phyloP scores from a whole-genome alignment of 2,888 invertebrate genomes.

The Sinelater perroti region DNA sequence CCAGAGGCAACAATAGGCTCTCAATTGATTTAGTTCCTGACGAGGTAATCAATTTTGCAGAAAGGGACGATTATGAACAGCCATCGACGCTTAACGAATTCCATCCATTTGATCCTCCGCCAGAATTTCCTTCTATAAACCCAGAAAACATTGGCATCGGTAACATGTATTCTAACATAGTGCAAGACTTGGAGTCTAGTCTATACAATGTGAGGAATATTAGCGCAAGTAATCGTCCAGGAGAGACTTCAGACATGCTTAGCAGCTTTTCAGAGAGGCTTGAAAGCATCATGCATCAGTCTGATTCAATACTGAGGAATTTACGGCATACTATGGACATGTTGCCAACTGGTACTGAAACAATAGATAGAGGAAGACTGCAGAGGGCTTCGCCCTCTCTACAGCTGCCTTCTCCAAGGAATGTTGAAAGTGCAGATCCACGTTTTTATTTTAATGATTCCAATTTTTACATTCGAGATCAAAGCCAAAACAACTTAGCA shows the following conservation, averaged over 20 bases:
- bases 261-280: conserved; percentile 57
- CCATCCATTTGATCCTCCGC: conserved; percentile 51
- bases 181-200: conserved; percentile 57
- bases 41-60: conserved; percentile 58
- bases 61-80: conserved; percentile 47
- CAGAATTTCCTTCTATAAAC: conserved; percentile 48
- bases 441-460: conserved; percentile 49
- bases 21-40: conserved; percentile 42
- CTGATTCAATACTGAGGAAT: conserved; percentile 57
- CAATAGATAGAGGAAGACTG: conserved; percentile 7
- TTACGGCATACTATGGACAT: conserved; percentile 54
- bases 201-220: conserved; percentile 55
- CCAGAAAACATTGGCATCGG: conserved; percentile 54
- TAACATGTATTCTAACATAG: conserved; percentile 57
- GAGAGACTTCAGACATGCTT: conserved; percentile 56
- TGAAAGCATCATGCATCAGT: conserved; percentile 58
- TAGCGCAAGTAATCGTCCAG: conserved; percentile 50
- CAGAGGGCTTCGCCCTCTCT: conserved; percentile 4
- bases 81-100: conserved; percentile 33
- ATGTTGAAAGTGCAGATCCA: conserved; percentile 28
- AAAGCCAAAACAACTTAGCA: conserved; percentile 29
- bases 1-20: conserved; percentile 1
- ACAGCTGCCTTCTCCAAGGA: conserved; percentile 18
- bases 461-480: conserved; percentile 51
- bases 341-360: conserved; percentile 41